Percentiles rank a stretch among this genome's conserved stretches.
These are phyloP conservation scores for Pelusios castaneus DNA, from an alignment of 2,113 vertebrate genomes.

Conservation along the genomic window DNA sequence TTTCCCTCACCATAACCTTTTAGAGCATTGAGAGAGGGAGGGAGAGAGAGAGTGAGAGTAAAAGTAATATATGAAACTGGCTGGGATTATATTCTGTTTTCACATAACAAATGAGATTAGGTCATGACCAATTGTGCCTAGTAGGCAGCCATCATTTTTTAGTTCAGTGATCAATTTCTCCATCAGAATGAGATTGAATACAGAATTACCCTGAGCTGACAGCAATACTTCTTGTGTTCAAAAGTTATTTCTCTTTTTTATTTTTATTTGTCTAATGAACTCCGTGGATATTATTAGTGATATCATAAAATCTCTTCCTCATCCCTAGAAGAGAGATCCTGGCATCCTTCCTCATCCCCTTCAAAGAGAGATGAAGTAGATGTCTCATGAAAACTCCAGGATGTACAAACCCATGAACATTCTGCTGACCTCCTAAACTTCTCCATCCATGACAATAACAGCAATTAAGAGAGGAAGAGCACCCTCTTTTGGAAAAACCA, in stretches of 20 bases:
- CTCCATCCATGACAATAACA: background rate
- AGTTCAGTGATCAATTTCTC: background rate
- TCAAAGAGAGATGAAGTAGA: background rate
- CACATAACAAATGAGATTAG: background rate
- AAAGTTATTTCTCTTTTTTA: background rate
- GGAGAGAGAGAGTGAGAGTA: background rate
- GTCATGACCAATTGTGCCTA: background rate
- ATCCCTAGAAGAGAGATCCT: background rate
- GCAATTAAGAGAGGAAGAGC: rapidly evolving
- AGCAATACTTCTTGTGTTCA: background rate
- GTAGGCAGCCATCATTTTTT: background rate
- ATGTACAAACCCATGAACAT: background rate
- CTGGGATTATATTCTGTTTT: background rate
- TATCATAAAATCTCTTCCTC: background rate
- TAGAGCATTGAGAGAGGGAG: too few species aligned
- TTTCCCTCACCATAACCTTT: background rate
- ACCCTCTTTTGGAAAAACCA: background rate
- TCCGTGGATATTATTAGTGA: background rate
- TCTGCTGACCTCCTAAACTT: background rate
- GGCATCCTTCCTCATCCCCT: background rate
- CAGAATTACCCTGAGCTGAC: background rate
- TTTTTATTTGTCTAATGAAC: background rate
- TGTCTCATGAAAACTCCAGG: background rate
- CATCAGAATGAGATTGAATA: background rate
- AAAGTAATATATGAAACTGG: background rate